Conservation (phyloP, 1,140 invertebrate species). For the Drosophila repleta region DNA sequence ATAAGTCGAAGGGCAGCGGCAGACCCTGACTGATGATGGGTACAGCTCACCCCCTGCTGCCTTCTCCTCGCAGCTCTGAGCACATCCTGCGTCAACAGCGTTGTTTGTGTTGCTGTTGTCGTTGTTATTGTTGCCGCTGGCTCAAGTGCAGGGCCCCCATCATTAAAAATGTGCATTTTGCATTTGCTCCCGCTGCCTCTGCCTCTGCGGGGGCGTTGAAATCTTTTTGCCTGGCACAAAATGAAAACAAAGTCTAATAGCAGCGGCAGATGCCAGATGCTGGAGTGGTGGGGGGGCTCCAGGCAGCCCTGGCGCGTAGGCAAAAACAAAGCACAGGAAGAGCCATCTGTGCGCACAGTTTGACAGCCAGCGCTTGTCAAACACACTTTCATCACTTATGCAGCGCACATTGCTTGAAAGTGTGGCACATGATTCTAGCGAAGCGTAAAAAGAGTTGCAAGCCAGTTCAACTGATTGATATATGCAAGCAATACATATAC, state of each 20-base stretch:
- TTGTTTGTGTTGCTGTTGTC: conserved; percentile 40
- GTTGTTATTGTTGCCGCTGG: conserved; percentile 39
- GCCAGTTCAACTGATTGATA: conserved; percentile 61
- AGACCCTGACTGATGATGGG: conserved; percentile 19
- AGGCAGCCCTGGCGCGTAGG: not conserved
- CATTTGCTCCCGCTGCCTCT: conserved; percentile 21
- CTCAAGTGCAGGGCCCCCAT: conserved; percentile 69
- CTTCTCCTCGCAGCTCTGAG: not conserved
- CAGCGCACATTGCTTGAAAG: conserved; percentile 53
- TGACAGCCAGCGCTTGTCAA: conserved; percentile 20
- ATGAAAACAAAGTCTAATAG: conserved; percentile 46
- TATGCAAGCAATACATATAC: conserved; percentile 10
- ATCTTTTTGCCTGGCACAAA: conserved; percentile 46
- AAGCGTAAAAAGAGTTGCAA: conserved; percentile 39
- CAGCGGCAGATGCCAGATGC: not conserved
- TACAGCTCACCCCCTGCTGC: too few relatives aligned
- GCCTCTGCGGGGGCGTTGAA: conserved; percentile 42
- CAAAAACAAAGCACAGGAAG: conserved; percentile 54
- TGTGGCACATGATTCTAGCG: conserved; percentile 43
- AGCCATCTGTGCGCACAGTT: conserved; percentile 22
- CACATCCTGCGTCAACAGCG: conserved; percentile 65
- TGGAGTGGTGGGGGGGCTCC: not conserved
- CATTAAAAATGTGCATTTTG: conserved; percentile 81
- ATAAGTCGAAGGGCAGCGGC: conserved; percentile 72
- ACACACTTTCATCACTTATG: conserved; percentile 51